Evolutionary conservation across 23 tunicate species (phyloP).

Genomic region (Ciona savignyi): DNA sequence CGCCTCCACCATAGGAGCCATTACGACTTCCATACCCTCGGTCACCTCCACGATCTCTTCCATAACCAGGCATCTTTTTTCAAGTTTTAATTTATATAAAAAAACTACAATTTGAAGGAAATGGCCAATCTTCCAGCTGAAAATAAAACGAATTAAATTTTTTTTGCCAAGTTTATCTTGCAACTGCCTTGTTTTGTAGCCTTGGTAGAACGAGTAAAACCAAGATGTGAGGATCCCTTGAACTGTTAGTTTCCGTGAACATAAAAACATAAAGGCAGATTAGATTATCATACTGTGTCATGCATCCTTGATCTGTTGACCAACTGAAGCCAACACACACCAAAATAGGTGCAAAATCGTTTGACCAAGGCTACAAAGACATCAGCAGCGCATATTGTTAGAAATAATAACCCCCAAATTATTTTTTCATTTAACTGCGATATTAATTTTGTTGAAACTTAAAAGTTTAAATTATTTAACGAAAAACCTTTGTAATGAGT

Average conservation of each 20-base stretch:
- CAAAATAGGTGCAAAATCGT: background rate
- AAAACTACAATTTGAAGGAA: conserved; percentile 7
- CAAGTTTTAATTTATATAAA: background rate
- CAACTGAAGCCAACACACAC: too few species aligned
- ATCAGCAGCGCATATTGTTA: too few species aligned
- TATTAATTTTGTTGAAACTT: too few species aligned
- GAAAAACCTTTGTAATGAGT: background rate
- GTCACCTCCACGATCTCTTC: conserved; percentile 22
- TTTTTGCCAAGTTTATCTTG: too few species aligned
- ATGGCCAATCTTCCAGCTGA: background rate
- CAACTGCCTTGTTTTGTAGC: too few species aligned
- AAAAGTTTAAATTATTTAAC: too few species aligned
- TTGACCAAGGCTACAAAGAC: background rate
- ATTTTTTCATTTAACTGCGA: too few species aligned
- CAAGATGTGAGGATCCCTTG: too few species aligned
- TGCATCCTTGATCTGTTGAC: background rate
- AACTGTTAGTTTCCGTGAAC: too few species aligned
- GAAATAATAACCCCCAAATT: too few species aligned
- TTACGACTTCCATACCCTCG: conserved; percentile 30
- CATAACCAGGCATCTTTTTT: conserved; percentile 59
- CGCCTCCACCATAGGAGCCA: conserved; percentile 44
- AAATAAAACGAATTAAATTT: conserved; percentile 3
- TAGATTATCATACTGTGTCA: too few species aligned
- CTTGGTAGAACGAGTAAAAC: background rate
- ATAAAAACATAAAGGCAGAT: too few species aligned